Conservation (phyloP, 2,113 vertebrate species). For the Zosterops pallidus region DNA sequence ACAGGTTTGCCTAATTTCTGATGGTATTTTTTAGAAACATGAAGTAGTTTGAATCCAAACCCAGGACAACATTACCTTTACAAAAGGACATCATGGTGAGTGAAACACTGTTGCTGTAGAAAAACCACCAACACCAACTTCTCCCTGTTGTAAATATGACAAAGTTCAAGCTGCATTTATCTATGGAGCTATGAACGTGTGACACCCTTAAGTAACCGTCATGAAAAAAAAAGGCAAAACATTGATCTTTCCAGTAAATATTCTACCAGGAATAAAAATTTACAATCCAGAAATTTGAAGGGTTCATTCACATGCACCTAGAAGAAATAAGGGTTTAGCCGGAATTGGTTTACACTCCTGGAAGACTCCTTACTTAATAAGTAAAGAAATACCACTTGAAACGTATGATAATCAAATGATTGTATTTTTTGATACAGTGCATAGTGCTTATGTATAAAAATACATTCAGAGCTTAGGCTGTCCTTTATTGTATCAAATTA, state of each 20-base stretch:
- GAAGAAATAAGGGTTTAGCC: conserved; percentile 49
- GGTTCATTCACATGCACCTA: conserved; percentile 15
- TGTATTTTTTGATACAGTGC: conserved; percentile 56
- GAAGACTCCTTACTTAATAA: conserved; percentile 31
- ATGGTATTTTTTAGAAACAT: not conserved
- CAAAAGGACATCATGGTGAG: not conserved
- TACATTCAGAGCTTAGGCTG: conserved; percentile 38
- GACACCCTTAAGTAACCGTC: not conserved
- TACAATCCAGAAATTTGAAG: not conserved
- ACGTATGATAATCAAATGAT: conserved; percentile 56
- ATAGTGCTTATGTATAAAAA: conserved; percentile 56
- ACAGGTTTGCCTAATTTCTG: accelerated
- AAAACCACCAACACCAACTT: not conserved
- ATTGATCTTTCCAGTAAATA: not conserved
- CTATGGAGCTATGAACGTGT: not conserved
- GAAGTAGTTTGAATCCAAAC: not conserved
- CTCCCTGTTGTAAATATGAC: not conserved
- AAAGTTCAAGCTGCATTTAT: not conserved
- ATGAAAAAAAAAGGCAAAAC: not conserved
- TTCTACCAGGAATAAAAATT: conserved; percentile 40
- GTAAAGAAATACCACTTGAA: conserved; percentile 60
- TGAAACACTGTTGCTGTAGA: not conserved
- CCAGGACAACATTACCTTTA: not conserved
- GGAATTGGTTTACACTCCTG: conserved; percentile 42
- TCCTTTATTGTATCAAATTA: conserved; percentile 68